Conservation (phyloP, 2,888 invertebrate species). For the Resseliella maxima region DNA sequence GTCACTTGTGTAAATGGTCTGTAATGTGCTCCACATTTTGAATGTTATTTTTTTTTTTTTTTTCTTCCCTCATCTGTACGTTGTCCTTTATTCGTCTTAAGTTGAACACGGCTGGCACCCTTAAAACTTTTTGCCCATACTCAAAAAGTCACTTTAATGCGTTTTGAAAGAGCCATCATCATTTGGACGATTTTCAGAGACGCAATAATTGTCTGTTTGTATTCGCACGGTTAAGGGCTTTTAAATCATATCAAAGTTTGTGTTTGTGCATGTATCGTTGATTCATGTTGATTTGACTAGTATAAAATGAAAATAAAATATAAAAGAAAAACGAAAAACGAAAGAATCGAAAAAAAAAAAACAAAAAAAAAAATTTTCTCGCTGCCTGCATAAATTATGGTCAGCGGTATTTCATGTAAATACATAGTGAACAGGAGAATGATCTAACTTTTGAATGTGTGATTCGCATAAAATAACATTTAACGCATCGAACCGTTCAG, state of each 20-base stretch:
- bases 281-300: conserved; percentile 19
- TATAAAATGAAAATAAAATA: background rate
- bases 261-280: background rate
- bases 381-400: conserved; percentile 42
- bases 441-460: background rate
- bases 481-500: background rate
- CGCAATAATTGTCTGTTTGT: conserved; percentile 39
- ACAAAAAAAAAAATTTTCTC: background rate
- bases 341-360: too few relatives aligned
- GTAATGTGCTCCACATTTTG: background rate
- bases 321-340: too few relatives aligned
- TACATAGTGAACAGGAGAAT: background rate
- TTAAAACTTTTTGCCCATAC: background rate
- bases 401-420: background rate
- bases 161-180: background rate
- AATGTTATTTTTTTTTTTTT: background rate
- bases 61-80: background rate
- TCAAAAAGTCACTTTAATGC: background rate
- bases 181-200: background rate
- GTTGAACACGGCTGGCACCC: background rate
- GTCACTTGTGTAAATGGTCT: conserved; percentile 27
- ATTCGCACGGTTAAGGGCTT: conserved; percentile 38
- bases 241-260: conserved; percentile 2
- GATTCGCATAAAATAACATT: conserved; percentile 41
- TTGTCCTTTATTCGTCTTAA: background rate